These are phyloP conservation scores for Megalops atlanticus DNA, from an alignment of 2,113 vertebrate species.

Conservation along the genomic window DNA sequence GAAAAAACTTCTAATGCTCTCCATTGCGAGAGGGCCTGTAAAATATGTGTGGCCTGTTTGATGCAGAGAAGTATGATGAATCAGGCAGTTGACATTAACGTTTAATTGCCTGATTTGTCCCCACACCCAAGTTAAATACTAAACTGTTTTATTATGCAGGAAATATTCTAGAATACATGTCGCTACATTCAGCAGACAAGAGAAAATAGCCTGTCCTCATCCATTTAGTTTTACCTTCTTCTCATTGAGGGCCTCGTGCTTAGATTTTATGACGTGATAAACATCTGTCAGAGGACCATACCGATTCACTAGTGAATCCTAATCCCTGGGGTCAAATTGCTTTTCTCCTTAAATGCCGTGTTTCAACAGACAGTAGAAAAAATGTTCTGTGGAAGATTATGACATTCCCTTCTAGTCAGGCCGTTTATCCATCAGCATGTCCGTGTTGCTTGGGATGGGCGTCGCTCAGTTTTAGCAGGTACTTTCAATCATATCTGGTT, in stretches of 20 bases:
- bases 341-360: conserved; percentile 39
- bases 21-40: not conserved
- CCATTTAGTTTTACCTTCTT: not conserved
- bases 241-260: conserved; percentile 45
- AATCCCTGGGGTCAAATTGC: conserved; percentile 56
- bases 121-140: not conserved
- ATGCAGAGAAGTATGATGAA: not conserved
- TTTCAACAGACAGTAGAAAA: not conserved
- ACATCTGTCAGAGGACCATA: conserved; percentile 62
- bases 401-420: not conserved
- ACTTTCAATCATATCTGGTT: not conserved
- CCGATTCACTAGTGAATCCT: conserved; percentile 53
- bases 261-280: conserved; percentile 58
- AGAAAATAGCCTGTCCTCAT: not conserved
- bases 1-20: not conserved
- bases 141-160: not conserved
- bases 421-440: not conserved
- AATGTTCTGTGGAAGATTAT: not conserved
- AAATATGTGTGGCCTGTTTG: not conserved
- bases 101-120: not conserved
- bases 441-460: not conserved
- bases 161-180: not conserved
- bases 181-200: not conserved
- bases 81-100: not conserved
- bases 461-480: not conserved